A percentile compares a stretch with the other conserved stretches of the same genome.
Evolutionary conservation across 1,140 invertebrate species (phyloP).

Genomic region (Leguminivora glycinivorella): DNA sequence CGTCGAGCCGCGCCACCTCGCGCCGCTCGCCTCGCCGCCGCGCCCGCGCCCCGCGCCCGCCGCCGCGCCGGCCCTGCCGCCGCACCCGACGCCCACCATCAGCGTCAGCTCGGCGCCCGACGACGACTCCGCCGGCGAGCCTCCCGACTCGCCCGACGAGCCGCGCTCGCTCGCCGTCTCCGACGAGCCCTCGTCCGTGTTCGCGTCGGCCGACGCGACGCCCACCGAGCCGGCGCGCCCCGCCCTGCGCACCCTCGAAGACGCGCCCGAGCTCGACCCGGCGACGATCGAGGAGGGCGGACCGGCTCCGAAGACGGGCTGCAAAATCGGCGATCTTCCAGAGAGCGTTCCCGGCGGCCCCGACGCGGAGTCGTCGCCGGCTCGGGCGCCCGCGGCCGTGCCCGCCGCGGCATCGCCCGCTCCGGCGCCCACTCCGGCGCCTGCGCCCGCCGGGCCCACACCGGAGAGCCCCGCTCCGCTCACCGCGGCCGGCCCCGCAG

Average conservation of each 20-base stretch:
- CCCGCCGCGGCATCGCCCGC: slow-evolving; percentile 2
- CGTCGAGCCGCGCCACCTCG: slow-evolving; percentile 75
- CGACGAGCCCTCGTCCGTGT: slow-evolving; percentile 66
- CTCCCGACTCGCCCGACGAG: slow-evolving; percentile 53
- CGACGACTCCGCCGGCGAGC: slow-evolving; percentile 75
- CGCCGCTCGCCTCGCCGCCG: slow-evolving; percentile 61
- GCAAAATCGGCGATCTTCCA: slow-evolving; percentile 45
- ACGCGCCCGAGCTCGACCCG: slow-evolving; percentile 52
- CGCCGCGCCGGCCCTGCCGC: slow-evolving; percentile 44
- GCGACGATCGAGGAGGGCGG: slow-evolving; percentile 52
- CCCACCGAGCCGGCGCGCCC: slow-evolving; percentile 50
- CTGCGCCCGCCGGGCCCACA: slow-evolving; percentile 19
- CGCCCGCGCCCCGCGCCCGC: slow-evolving; percentile 43
- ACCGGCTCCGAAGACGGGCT: slow-evolving; percentile 43
- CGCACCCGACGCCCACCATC: slow-evolving; percentile 82
- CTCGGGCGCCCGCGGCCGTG: slow-evolving; percentile 30
- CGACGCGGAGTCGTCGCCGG: slow-evolving; percentile 27
- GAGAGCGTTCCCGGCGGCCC: slow-evolving; percentile 31
- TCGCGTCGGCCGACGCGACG: slow-evolving; percentile 61
- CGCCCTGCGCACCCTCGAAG: slow-evolving; percentile 40
- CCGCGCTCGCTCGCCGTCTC: slow-evolving; percentile 55
- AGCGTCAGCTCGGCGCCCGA: slow-evolving; percentile 86
- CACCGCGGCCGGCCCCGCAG: slow-evolving; percentile 68
- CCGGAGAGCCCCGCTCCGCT: slow-evolving; percentile 25
- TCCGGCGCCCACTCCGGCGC: not conserved